A percentile compares a stretch with the other conserved stretches of the same genome.
Evolutionary conservation across 2,113 vertebrate genomes (phyloP).

Genomic region (Empidonax alnorum): DNA sequence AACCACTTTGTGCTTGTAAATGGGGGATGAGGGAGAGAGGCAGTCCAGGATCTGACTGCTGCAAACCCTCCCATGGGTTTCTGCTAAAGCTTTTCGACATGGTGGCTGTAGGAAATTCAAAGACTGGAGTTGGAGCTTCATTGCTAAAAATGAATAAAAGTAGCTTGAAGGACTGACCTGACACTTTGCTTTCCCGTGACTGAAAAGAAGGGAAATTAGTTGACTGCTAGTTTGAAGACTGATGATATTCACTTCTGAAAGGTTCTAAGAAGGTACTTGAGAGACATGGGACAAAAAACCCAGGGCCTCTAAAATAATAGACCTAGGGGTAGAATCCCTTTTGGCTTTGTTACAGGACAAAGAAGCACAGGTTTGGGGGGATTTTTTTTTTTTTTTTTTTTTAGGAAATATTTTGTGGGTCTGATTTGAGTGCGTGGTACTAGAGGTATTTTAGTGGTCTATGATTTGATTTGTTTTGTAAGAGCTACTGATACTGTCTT

Average conservation of each 20-base stretch:
- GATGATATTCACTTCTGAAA: background rate
- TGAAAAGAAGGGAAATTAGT: background rate
- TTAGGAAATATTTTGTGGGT: background rate
- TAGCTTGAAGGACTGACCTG: background rate
- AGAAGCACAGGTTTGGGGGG: conserved; percentile 30
- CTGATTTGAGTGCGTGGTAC: conserved; percentile 48
- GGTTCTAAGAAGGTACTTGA: conserved; percentile 10
- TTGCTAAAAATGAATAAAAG: background rate
- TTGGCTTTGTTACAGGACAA: conserved; percentile 11
- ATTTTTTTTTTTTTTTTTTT: background rate
- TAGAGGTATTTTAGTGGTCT: conserved; percentile 64
- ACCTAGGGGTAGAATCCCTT: background rate
- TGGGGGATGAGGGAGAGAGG: background rate
- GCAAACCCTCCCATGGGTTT: background rate
- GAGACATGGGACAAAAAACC: background rate
- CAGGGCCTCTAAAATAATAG: background rate
- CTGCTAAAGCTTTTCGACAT: background rate
- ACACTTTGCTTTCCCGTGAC: background rate
- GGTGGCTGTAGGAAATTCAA: background rate
- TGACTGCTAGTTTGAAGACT: background rate
- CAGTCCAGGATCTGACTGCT: background rate
- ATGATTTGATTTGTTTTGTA: conserved; percentile 48
- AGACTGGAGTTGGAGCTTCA: background rate
- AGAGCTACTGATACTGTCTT: conserved; percentile 66
- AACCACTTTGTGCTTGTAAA: background rate